These are phyloP conservation scores for Varanus salvator DNA, from an alignment of 2,113 vertebrate genomes.

Conservation along the genomic window DNA sequence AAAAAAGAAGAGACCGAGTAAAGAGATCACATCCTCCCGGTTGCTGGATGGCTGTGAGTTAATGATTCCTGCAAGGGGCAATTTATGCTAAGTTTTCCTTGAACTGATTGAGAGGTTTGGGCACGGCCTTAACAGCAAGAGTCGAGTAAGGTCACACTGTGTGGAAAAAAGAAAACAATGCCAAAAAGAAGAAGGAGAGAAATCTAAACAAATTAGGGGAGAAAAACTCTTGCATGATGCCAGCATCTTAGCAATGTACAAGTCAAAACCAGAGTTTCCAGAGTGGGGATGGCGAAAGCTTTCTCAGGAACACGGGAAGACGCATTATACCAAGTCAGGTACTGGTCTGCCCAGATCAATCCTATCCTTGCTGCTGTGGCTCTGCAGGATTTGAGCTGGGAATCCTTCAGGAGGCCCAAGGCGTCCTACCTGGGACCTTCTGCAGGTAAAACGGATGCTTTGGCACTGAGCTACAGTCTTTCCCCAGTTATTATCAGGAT, in stretches of 20 bases:
- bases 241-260: constrained; percentile 17
- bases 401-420: not conserved
- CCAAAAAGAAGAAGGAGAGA: not conserved
- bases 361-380: not conserved
- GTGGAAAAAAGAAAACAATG: constrained; percentile 6
- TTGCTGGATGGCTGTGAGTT: constrained; percentile 27
- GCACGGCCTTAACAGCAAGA: constrained; percentile 27
- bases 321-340: not conserved
- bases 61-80: constrained; percentile 44
- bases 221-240: constrained; percentile 6
- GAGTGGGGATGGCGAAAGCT: not conserved
- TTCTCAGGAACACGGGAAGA: not conserved
- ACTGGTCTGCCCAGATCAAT: no score
- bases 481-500: not conserved
- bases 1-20: constrained; percentile 22
- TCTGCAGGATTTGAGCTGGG: not conserved
- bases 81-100: constrained; percentile 28
- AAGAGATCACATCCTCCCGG: constrained; percentile 1
- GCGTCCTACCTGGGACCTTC: not conserved
- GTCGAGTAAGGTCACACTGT: constrained; percentile 36
- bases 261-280: constrained; percentile 24
- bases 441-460: not conserved
- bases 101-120: constrained; percentile 38
- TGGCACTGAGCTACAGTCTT: no score
- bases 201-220: constrained; percentile 44